These are phyloP conservation scores for Cryptotis parvus DNA, from an alignment of 2,113 vertebrate genomes.

Conservation along the genomic window DNA sequence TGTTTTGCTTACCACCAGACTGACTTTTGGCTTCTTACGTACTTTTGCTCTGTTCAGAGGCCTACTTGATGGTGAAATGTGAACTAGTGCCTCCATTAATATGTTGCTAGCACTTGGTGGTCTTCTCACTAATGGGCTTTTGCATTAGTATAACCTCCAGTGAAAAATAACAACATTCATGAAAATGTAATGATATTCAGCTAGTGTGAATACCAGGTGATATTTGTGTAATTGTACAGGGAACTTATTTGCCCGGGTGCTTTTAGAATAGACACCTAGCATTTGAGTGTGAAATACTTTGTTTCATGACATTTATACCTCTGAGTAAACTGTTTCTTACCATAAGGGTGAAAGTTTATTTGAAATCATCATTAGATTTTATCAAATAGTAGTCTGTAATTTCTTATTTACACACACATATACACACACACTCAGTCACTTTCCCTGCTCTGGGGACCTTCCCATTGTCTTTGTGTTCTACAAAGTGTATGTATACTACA, in stretches of 20 bases:
- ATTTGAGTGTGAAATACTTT: slow-evolving; percentile 38
- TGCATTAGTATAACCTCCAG: not conserved
- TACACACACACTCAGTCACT: too few species aligned
- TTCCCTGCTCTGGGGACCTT: not conserved
- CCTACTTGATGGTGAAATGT: not conserved
- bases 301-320: not conserved
- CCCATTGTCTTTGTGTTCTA: not conserved
- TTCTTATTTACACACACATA: too few species aligned
- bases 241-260: not conserved
- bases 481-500: too few species aligned
- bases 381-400: not conserved
- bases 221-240: not conserved
- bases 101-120: not conserved
- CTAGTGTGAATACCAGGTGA: not conserved
- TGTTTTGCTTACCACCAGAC: not conserved
- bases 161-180: not conserved
- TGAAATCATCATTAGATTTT: not conserved
- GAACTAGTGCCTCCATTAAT: not conserved
- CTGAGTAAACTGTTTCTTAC: not conserved
- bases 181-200: not conserved
- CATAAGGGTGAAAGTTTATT: not conserved
- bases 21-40: not conserved
- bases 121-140: not conserved
- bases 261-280: slow-evolving; percentile 47
- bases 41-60: not conserved